These are phyloP conservation scores for Paelopatides confundens DNA, from an alignment of 53 echinoderm and acorn worm genomes.

Conservation along the genomic window DNA sequence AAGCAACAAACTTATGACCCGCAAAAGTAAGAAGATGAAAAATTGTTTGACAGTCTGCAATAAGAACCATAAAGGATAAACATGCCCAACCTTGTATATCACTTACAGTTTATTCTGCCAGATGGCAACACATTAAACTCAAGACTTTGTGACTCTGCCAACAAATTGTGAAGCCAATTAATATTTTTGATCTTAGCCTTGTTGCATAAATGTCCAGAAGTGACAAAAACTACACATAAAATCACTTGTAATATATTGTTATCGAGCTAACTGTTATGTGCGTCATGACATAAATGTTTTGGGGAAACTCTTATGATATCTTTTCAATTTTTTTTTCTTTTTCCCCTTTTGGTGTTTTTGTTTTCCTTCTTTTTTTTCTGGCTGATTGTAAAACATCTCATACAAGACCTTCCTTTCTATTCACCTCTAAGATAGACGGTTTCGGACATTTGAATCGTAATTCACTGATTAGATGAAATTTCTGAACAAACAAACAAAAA, in stretches of 20 bases:
- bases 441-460: not conserved
- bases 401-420: not conserved
- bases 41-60: conserved; percentile 3
- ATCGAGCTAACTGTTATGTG: not conserved
- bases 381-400: not conserved
- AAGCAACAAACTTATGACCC: not conserved
- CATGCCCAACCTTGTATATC: not conserved
- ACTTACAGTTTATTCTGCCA: not conserved
- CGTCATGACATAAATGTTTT: conserved; percentile 1
- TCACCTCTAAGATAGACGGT: conserved; percentile 10
- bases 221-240: not conserved
- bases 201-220: not conserved
- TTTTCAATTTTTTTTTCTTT: not conserved
- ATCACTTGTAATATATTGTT: conserved; percentile 1
- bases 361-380: not conserved
- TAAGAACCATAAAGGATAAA: not conserved
- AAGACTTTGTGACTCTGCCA: not conserved
- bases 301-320: not conserved
- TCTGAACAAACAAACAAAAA: not conserved
- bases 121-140: conserved; percentile 4
- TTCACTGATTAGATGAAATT: not conserved
- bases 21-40: not conserved
- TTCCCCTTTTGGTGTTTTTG: not conserved
- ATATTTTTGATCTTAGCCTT: not conserved
- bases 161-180: not conserved